These are phyloP conservation scores for Copsychus sechellarum DNA, from an alignment of 2,113 vertebrate species.

Conservation along the genomic window DNA sequence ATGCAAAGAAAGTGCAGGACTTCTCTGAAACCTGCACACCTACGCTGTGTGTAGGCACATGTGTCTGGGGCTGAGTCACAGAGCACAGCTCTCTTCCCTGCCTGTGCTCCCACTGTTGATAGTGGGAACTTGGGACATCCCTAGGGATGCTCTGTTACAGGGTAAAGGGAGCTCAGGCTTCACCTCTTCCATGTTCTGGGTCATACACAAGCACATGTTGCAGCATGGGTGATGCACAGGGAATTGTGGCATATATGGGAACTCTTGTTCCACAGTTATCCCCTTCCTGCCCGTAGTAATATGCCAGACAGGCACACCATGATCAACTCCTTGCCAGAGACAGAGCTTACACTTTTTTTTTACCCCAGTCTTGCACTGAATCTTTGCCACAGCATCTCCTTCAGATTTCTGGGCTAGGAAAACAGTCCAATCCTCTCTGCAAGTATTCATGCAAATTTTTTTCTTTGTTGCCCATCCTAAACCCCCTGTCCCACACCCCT, in stretches of 20 bases:
- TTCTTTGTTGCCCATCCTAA: not conserved
- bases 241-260: not conserved
- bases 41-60: not conserved
- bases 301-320: not conserved
- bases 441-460: not conserved
- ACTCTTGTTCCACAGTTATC: not conserved
- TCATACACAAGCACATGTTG: fast-evolving
- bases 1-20: not conserved
- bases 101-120: not conserved
- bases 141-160: not conserved
- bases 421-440: not conserved
- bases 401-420: not conserved
- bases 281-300: not conserved
- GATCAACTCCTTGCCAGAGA: not conserved
- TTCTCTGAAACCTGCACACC: not conserved
- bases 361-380: not conserved
- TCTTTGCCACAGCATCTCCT: not conserved
- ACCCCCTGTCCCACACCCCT: fast-evolving
- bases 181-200: not conserved
- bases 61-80: not conserved
- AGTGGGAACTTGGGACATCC: not conserved
- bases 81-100: not conserved
- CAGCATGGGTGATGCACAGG: not conserved
- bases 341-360: not conserved
- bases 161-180: not conserved